Evolutionary conservation across 2,113 vertebrate genomes (phyloP), one percentile per base, ranked within the genome.

Genomic region (Python bivittatus): DNA sequence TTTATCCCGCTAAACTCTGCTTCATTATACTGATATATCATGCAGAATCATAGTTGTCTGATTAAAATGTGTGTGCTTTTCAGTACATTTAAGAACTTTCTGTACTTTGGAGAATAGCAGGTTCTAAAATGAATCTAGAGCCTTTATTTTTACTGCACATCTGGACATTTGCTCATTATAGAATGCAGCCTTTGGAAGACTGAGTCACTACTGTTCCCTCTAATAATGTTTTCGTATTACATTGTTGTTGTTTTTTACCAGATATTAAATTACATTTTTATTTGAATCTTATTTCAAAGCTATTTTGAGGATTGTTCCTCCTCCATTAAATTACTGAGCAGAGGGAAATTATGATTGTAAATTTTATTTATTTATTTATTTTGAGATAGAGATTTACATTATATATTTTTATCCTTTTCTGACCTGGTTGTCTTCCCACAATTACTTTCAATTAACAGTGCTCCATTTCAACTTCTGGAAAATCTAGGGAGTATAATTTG

Each of bases 401-500:
- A 10, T 7, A 42, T 42, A 22, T 22, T 79, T 79, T 79, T 42
- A 79, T 79, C 33, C 33, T 79, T 79, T 79, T 90, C 58, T 91
- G 20, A 52, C 48, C 27, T 85, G 90, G 25, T 90, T 84, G 42
- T n/a, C 84, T 44, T 88, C 33, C 7, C 56, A 1, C 25, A 22
- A 6, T 93, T 93, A 88, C 86, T 89, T 90, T 52, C 52, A 60
- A 29, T 22, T 52, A 53, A 64, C 42, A 0, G 0, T 87, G 91
- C 25, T 88, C 33, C 83, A 53, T 93, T 56, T 33, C 68, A 11
- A 6, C 38, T 92, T 94, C 54, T 57, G 58, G 90, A 94, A 89
- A n/a, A 38, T 87, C 48, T 48, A 87, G 91, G 57, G 23, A 68
- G 38, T 89, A 0, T 79, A 13, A 33, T 15, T 93, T 94, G n/a